Percentiles rank a stretch among this genome's conserved stretches.
Evolutionary conservation across 2,888 invertebrate species (phyloP).

Genomic region (Limnephilus lunatus): DNA sequence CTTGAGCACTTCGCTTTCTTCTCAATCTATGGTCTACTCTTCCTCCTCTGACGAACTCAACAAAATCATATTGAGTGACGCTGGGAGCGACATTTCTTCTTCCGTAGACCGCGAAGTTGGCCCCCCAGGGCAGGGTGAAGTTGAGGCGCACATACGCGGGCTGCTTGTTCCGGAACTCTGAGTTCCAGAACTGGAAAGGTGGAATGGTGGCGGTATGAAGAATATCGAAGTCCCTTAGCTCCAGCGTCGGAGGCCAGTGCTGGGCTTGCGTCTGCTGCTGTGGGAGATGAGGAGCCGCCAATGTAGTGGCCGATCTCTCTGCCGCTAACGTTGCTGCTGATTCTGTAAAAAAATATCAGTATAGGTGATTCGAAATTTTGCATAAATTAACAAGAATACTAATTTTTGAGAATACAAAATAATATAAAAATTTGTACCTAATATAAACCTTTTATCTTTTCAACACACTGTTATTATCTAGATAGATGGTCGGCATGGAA

Average conservation of each 20-base stretch:
- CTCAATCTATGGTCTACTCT: slow-evolving; percentile 87
- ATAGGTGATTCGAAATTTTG: neutral
- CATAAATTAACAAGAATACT: too few relatives aligned
- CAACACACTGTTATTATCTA: neutral
- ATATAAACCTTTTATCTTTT: neutral
- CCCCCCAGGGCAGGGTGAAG: slow-evolving; percentile 93
- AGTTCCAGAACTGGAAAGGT: slow-evolving; percentile 95
- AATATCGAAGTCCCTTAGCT: slow-evolving; percentile 90
- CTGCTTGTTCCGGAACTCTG: slow-evolving; percentile 93
- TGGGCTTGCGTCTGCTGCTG: slow-evolving; percentile 86
- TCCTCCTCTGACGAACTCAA: slow-evolving; percentile 94
- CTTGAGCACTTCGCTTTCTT: slow-evolving; percentile 72
- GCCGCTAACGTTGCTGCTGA: slow-evolving; percentile 80
- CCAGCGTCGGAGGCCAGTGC: slow-evolving; percentile 87
- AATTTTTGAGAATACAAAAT: neutral
- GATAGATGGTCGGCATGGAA: too few relatives aligned
- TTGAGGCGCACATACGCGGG: slow-evolving; percentile 93
- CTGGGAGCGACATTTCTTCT: slow-evolving; percentile 96
- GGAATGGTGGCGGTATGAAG: slow-evolving; percentile 90
- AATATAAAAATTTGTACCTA: too few relatives aligned
- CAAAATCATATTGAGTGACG: slow-evolving; percentile 97
- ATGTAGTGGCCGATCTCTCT: slow-evolving; percentile 77
- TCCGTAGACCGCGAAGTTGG: slow-evolving; percentile 96
- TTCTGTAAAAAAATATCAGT: slow-evolving; percentile 76
- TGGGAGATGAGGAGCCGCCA: slow-evolving; percentile 80